Percentiles rank a stretch among this genome's conserved stretches.
phyloP scores from a whole-genome alignment of 1,140 invertebrate species.

The Zaprionus africanus region DNA sequence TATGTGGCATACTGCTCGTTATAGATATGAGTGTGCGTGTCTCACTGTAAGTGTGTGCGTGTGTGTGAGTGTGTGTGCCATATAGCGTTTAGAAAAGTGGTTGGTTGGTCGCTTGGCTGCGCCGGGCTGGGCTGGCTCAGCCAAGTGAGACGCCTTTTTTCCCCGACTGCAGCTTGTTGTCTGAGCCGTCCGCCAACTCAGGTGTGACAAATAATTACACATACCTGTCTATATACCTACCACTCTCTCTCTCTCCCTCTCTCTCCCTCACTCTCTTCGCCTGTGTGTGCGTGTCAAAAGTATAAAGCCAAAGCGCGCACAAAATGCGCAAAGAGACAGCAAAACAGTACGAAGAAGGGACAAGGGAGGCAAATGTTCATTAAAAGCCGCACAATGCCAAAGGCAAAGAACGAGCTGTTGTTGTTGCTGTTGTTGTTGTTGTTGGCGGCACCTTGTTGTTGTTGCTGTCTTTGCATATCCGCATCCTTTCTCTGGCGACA shows the following conservation, averaged over 20 bases:
- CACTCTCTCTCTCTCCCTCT: neutral
- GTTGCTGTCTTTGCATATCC: constrained; percentile 1
- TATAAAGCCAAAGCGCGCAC: constrained; percentile 52
- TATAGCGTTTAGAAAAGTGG: constrained; percentile 69
- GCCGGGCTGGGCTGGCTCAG: constrained; percentile 57
- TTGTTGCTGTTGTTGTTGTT: neutral
- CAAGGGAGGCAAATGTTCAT: constrained; percentile 38
- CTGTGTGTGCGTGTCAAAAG: constrained; percentile 63
- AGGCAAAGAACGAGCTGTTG: constrained; percentile 31
- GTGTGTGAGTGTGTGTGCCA: constrained; percentile 25
- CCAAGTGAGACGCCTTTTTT: constrained; percentile 78
- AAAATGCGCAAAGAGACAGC: constrained; percentile 53
- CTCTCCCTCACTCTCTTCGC: constrained; percentile 12
- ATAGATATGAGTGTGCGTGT: constrained; percentile 14
- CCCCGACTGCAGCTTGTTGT: constrained; percentile 37
- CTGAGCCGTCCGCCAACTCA: constrained; percentile 71
- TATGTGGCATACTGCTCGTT: constrained; percentile 48
- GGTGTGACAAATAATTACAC: constrained; percentile 83
- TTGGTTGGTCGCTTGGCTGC: constrained; percentile 57
- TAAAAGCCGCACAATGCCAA: constrained; percentile 49
- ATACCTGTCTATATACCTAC: constrained; percentile 60
- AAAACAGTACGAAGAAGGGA: constrained; percentile 32
- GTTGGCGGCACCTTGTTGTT: constrained; percentile 5
- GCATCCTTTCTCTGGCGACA: constrained; percentile 46
- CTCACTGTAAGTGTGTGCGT: neutral